These are phyloP conservation scores for Pyrgilauda ruficollis DNA, from an alignment of 2,113 vertebrate genomes.

Conservation along the genomic window DNA sequence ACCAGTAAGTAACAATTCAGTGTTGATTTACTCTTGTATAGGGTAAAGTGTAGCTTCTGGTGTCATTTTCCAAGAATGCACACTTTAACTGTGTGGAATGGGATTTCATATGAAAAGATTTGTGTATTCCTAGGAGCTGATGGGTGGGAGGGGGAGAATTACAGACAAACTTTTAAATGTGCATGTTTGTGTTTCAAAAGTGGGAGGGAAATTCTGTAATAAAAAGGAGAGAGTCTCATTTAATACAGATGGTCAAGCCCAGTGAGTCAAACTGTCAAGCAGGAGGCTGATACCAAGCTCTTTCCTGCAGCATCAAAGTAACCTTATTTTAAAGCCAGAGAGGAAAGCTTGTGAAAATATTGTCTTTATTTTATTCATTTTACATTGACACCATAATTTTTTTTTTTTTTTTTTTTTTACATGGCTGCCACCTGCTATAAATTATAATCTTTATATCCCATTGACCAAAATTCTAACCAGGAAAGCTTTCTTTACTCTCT, in stretches of 20 bases:
- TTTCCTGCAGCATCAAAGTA: neutral
- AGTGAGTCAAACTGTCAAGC: neutral
- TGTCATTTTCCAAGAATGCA: neutral
- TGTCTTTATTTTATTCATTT: conserved; percentile 4
- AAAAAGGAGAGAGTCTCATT: neutral
- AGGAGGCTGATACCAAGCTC: neutral
- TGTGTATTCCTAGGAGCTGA: neutral
- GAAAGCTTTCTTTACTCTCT: neutral
- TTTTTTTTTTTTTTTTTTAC: neutral
- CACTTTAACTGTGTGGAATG: neutral
- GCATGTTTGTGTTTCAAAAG: neutral
- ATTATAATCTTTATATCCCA: neutral
- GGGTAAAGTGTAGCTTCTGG: neutral
- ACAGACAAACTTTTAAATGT: neutral
- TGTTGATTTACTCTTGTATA: neutral
- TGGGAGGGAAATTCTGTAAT: fast-evolving
- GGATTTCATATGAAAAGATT: neutral
- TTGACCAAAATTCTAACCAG: neutral
- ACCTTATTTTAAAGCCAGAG: neutral
- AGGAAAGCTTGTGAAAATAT: neutral
- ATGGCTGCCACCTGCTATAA: neutral
- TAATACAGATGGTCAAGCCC: neutral
- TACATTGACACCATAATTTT: neutral
- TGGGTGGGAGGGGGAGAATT: neutral
- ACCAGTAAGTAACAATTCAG: neutral